phyloP scores from a whole-genome alignment of 2,113 vertebrate genomes.

The Pitta sordida region DNA sequence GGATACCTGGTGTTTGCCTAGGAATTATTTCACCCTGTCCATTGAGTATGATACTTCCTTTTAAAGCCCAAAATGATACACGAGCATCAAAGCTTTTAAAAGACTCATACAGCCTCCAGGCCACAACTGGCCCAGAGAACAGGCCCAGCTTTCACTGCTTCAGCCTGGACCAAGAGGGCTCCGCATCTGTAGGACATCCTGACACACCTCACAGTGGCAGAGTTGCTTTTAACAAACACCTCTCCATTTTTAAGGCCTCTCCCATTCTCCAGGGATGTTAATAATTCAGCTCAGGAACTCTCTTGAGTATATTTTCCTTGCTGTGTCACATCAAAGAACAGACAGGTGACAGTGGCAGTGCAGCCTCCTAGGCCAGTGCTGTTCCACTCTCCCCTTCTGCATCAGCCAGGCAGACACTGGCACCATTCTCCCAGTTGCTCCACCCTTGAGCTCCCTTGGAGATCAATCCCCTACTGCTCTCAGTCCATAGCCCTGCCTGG shows the following conservation, averaged over 20 bases:
- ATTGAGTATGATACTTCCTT: neutral
- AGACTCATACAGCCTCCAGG: neutral
- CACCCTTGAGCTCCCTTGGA: neutral
- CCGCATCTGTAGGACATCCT: neutral
- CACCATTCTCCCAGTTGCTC: neutral
- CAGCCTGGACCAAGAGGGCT: neutral
- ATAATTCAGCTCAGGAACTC: neutral
- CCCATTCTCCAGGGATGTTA: neutral
- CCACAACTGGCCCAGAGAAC: neutral
- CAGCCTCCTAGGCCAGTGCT: neutral
- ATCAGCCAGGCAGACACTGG: neutral
- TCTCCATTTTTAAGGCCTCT: neutral
- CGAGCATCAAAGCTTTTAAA: neutral
- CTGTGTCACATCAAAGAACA: neutral
- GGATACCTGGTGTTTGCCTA: neutral
- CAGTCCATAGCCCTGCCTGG: neutral
- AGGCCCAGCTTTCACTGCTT: neutral
- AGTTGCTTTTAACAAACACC: neutral
- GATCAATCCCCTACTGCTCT: neutral
- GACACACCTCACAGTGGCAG: neutral
- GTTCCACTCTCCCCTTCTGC: neutral
- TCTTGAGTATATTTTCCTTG: neutral
- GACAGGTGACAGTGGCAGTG: neutral
- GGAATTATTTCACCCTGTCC: neutral
- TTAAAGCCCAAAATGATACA: neutral